Conservation (phyloP, 2,113 vertebrate species). For the Cheilinus undulatus region DNA sequence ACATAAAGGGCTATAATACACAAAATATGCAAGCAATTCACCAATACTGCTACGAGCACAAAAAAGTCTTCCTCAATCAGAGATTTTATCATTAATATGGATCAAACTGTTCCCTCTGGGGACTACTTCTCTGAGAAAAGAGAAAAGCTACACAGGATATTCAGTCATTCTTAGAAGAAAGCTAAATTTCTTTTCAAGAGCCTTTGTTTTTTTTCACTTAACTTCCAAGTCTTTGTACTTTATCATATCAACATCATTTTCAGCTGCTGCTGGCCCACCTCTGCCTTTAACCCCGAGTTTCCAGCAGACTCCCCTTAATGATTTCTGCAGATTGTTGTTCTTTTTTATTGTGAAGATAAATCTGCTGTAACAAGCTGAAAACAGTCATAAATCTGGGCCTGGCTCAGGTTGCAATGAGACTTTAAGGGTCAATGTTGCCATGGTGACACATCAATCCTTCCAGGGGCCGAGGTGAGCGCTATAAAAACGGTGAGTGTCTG, state of each 20-base stretch:
- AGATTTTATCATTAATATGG: slow-evolving; percentile 16
- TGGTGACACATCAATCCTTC: slow-evolving; percentile 76
- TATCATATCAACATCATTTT: slow-evolving; percentile 51
- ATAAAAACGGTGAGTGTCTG: slow-evolving; percentile 75
- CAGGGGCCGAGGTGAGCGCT: slow-evolving; percentile 46
- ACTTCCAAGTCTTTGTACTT: slow-evolving; percentile 47
- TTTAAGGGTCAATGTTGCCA: slow-evolving; percentile 81
- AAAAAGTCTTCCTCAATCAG: slow-evolving; percentile 6
- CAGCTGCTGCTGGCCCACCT: slow-evolving; percentile 29
- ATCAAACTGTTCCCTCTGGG: slow-evolving; percentile 10
- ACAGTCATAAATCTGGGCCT: slow-evolving; percentile 82
- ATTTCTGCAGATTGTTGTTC: slow-evolving; percentile 86
- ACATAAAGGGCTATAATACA: neutral
- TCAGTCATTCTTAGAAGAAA: slow-evolving; percentile 27
- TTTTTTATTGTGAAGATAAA: slow-evolving; percentile 89
- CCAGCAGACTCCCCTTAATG: slow-evolving; percentile 78
- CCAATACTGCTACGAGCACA: neutral
- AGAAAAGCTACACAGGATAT: neutral
- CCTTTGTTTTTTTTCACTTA: neutral
- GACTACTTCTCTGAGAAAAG: slow-evolving; percentile 1
- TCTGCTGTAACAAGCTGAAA: slow-evolving; percentile 89
- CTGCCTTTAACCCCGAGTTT: slow-evolving; percentile 65
- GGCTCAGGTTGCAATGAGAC: slow-evolving; percentile 77
- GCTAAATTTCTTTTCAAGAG: slow-evolving; percentile 5
- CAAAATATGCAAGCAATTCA: neutral